These are phyloP conservation scores for Sphyrna mokarran DNA, from an alignment of 2,113 vertebrate genomes.

Conservation along the genomic window DNA sequence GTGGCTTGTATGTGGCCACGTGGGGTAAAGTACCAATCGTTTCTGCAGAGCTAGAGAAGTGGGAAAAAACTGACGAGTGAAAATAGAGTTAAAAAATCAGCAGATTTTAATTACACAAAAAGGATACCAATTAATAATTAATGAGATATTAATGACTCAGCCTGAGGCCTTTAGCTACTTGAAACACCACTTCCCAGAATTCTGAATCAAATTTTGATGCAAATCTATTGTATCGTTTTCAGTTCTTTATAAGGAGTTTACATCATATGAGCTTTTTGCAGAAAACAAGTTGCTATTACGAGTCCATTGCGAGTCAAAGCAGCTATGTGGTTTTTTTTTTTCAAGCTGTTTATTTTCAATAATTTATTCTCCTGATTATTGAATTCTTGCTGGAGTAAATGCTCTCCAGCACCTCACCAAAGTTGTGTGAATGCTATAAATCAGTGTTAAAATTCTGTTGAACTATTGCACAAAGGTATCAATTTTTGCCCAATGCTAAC, in stretches of 20 bases:
- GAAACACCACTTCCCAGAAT: background rate
- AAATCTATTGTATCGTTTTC: background rate
- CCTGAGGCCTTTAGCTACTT: background rate
- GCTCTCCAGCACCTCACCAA: background rate
- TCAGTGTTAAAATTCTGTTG: background rate
- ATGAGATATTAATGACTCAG: background rate
- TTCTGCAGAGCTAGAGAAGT: background rate
- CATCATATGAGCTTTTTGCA: background rate
- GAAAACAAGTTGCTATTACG: background rate
- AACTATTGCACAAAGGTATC: background rate
- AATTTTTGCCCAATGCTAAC: background rate
- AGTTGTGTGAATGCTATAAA: background rate
- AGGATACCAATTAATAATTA: background rate
- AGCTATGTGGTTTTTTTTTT: background rate
- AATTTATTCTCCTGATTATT: background rate
- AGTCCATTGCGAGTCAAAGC: background rate
- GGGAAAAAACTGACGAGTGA: background rate
- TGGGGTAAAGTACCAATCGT: background rate
- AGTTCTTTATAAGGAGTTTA: background rate
- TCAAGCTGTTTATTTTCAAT: background rate
- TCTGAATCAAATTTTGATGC: background rate
- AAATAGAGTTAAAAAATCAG: background rate
- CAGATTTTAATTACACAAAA: background rate
- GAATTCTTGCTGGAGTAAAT: background rate
- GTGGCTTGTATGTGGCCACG: background rate